These are phyloP conservation scores for Sphyrna mokarran DNA, from an alignment of 2,113 vertebrate species.

Conservation along the genomic window DNA sequence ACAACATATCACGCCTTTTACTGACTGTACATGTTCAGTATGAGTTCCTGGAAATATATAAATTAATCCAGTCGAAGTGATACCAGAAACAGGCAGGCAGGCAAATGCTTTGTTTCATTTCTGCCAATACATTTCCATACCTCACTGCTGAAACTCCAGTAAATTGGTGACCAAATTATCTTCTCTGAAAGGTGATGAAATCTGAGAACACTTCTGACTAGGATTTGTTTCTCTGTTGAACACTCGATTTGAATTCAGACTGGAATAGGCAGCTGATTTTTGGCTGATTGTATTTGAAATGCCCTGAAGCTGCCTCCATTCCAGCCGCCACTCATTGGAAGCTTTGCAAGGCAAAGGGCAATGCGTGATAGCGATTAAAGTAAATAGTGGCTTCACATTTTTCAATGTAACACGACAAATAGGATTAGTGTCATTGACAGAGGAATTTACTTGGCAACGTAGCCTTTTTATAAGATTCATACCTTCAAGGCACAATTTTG, in stretches of 20 bases:
- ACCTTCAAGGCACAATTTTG: neutral
- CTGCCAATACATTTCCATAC: neutral
- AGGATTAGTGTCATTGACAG: neutral
- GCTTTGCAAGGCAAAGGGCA: neutral
- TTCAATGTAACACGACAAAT: constrained; percentile 1
- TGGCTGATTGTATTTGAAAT: neutral
- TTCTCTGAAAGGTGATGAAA: neutral
- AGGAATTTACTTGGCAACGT: neutral
- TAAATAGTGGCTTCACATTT: neutral
- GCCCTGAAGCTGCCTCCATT: neutral
- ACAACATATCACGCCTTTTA: neutral
- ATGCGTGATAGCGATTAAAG: neutral
- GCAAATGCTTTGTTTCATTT: neutral
- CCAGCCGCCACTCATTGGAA: neutral
- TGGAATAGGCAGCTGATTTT: neutral
- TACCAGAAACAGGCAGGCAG: neutral
- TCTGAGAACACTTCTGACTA: neutral
- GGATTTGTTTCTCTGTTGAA: neutral
- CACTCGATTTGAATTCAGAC: neutral
- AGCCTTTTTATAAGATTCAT: neutral
- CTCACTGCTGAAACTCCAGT: neutral
- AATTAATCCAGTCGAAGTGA: neutral
- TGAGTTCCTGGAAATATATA: neutral
- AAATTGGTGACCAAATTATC: neutral
- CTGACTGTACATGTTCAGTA: neutral